phyloP scores from a whole-genome alignment of 2,113 vertebrate species.

The Boleophthalmus pectinirostris region DNA sequence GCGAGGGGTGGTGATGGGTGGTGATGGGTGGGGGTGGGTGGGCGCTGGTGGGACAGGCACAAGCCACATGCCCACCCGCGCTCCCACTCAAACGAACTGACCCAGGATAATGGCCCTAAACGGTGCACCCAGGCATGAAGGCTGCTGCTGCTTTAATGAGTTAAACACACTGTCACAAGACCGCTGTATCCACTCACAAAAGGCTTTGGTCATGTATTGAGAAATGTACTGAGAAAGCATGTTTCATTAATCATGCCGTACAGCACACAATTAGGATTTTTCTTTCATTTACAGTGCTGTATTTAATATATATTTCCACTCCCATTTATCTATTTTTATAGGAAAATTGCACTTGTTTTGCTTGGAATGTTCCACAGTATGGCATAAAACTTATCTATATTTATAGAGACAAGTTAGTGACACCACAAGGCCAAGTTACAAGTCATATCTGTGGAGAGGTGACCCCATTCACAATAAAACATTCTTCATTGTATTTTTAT shows the following conservation, averaged over 20 bases:
- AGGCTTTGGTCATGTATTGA: background rate
- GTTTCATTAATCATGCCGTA: background rate
- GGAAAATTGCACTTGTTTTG: too few species aligned
- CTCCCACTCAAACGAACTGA: constrained; percentile 16
- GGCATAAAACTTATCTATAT: too few species aligned
- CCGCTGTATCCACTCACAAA: background rate
- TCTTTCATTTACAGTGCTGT: background rate
- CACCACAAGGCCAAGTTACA: too few species aligned
- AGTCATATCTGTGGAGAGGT: too few species aligned
- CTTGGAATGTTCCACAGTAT: too few species aligned
- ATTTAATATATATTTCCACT: too few species aligned
- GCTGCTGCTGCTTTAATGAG: constrained; percentile 21
- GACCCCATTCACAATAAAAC: too few species aligned
- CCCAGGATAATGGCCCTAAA: constrained; percentile 23
- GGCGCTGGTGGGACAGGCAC: background rate
- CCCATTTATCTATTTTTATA: too few species aligned
- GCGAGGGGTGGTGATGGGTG: constrained; percentile 2
- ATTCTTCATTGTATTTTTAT: too few species aligned
- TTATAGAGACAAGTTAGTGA: too few species aligned
- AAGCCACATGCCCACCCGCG: constrained; percentile 21
- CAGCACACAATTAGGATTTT: background rate
- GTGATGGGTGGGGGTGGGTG: constrained; percentile 35
- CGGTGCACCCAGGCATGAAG: constrained; percentile 39
- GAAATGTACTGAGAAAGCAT: background rate
- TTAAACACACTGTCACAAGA: constrained; percentile 10